These are phyloP conservation scores for Knipowitschia caucasica DNA, from an alignment of 2,797 vertebrate species.

Conservation along the genomic window DNA sequence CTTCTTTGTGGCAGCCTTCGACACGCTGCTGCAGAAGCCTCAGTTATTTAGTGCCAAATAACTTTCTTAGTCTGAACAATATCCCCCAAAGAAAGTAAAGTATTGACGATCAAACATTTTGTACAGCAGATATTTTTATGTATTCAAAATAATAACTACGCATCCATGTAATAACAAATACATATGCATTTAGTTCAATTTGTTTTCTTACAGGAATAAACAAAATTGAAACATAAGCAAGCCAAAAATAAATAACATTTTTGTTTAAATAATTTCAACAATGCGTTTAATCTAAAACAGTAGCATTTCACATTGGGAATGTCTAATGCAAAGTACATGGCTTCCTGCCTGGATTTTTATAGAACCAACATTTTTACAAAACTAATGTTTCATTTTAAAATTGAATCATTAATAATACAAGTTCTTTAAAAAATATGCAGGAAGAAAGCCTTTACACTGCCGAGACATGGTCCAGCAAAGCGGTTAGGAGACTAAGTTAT, in stretches of 20 bases:
- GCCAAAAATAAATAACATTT: constrained; percentile 77
- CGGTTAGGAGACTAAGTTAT: constrained; percentile 52
- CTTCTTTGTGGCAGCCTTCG: constrained; percentile 1
- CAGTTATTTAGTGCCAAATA: constrained; percentile 7
- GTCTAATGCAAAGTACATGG: constrained; percentile 32
- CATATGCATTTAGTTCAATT: constrained; percentile 44
- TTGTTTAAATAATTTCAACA: constrained; percentile 76
- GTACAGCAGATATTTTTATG: background rate
- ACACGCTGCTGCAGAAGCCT: constrained; percentile 14
- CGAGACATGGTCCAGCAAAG: constrained; percentile 43
- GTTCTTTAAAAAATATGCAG: constrained; percentile 10
- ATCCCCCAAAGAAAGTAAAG: background rate
- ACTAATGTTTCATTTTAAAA: constrained; percentile 23
- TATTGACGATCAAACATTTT: background rate
- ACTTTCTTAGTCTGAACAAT: background rate
- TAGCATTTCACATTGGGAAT: constrained; percentile 63
- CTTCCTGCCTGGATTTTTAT: constrained; percentile 36
- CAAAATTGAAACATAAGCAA: constrained; percentile 71
- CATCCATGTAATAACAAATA: constrained; percentile 41
- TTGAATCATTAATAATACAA: background rate
- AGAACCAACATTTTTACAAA: constrained; percentile 7
- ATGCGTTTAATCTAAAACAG: constrained; percentile 66
- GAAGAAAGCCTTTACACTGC: constrained; percentile 46
- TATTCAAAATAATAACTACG: constrained; percentile 2
- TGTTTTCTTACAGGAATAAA: constrained; percentile 69